A percentile compares a stretch with the other conserved stretches of the same genome.
These are phyloP conservation scores for Autographa pulchrina DNA, from an alignment of 2,888 invertebrate species.

Conservation along the genomic window DNA sequence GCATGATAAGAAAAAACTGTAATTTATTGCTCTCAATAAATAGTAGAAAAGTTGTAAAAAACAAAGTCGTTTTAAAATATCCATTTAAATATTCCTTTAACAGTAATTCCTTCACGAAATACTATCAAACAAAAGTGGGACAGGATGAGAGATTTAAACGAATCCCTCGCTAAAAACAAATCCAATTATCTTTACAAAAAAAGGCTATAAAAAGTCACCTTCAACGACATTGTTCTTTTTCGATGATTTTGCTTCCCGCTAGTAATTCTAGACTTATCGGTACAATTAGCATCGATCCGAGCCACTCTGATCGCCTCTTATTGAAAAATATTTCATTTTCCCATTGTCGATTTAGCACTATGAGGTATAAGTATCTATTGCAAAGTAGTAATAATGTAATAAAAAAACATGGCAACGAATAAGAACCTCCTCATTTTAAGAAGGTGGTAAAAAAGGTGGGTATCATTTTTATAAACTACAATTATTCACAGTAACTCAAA, in stretches of 20 bases:
- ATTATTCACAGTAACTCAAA: too few relatives aligned
- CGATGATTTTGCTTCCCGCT: not conserved
- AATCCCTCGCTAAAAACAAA: slow-evolving; percentile 18
- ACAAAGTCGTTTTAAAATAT: not conserved
- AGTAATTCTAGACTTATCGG: not conserved
- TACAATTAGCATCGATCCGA: not conserved
- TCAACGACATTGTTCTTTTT: slow-evolving; percentile 6
- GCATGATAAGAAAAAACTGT: too few relatives aligned
- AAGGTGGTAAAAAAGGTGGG: too few relatives aligned
- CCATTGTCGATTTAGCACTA: too few relatives aligned
- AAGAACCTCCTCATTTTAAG: too few relatives aligned
- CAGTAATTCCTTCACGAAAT: not conserved
- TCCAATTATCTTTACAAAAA: slow-evolving; percentile 16
- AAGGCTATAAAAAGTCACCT: slow-evolving; percentile 8
- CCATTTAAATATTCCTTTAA: not conserved
- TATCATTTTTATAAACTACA: too few relatives aligned
- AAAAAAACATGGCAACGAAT: too few relatives aligned
- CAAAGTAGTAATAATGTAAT: too few relatives aligned
- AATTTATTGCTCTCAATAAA: too few relatives aligned
- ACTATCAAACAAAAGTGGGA: slow-evolving; percentile 13
- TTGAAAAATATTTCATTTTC: not conserved
- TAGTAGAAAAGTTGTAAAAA: not conserved
- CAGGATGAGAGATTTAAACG: slow-evolving; percentile 15
- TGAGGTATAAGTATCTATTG: too few relatives aligned
- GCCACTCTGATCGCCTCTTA: not conserved